Percentiles rank a stretch among this genome's conserved stretches.
Evolutionary conservation across 2,888 invertebrate genomes (phyloP).

Genomic region (Zaprionus lineosus): DNA sequence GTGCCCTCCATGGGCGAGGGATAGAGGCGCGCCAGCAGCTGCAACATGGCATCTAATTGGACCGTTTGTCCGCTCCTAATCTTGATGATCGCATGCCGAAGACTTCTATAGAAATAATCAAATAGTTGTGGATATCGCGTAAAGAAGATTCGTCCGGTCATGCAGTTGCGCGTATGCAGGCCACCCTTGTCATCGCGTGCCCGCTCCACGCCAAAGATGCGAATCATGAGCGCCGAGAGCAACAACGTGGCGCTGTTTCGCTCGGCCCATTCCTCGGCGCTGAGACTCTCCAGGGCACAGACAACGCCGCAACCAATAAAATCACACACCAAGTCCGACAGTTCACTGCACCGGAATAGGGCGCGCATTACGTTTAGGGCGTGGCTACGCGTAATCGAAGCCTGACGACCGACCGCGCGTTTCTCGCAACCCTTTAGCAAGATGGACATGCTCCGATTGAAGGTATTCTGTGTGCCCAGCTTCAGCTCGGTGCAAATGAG

Average conservation of each 20-base stretch:
- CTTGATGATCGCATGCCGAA: constrained; percentile 77
- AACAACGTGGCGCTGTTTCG: constrained; percentile 93
- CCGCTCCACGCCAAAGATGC: constrained; percentile 93
- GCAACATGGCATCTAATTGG: constrained; percentile 89
- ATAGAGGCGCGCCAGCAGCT: constrained; percentile 90
- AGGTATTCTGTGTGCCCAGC: constrained; percentile 84
- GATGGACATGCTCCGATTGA: constrained; percentile 85
- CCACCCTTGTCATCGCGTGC: constrained; percentile 84
- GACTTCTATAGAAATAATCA: constrained; percentile 84
- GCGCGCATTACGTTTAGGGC: constrained; percentile 93
- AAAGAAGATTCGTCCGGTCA: constrained; percentile 92
- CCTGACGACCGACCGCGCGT: not conserved
- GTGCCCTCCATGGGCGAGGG: constrained; percentile 89
- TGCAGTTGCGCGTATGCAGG: constrained; percentile 86
- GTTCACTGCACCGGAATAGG: constrained; percentile 89
- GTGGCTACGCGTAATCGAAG: constrained; percentile 86
- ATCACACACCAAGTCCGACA: constrained; percentile 88
- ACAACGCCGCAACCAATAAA: constrained; percentile 88
- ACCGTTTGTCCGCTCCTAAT: constrained; percentile 76
- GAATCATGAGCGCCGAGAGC: constrained; percentile 90
- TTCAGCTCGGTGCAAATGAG: constrained; percentile 89
- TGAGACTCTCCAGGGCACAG: constrained; percentile 89
- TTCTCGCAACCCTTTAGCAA: constrained; percentile 83
- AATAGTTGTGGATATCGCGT: constrained; percentile 85
- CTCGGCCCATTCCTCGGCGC: constrained; percentile 90